Base-by-base conservation (phyloP, 2,797 vertebrate genomes). In the Nothura maculosa region DNA sequence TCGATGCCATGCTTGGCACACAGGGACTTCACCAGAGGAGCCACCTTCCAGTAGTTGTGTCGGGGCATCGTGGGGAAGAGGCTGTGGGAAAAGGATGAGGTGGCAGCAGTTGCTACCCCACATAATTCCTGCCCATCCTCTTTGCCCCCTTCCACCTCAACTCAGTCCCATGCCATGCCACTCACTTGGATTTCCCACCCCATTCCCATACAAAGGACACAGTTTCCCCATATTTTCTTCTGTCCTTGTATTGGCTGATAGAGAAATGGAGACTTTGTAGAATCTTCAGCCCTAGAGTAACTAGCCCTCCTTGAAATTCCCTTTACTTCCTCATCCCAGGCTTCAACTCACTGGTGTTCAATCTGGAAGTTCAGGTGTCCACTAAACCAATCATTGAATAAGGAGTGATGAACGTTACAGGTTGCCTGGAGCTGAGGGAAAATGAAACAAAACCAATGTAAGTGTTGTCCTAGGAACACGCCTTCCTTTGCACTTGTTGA, bases 281-380 rank as follows among this genome's bases (percentile, higher is more conserved):
- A 50, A 58, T 58, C 42, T 58, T 68, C 66, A 92, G 32, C 40
- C 63, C 50, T 14, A 15, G 4, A 15, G 15, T 61, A 63, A 76
- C n/a, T 1, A 40, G 28, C 10, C 8, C n/a, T 74, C 34, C n/a
- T 43, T 57, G 68, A 40, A 85, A 61, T 30, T 28, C 66, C 67
- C 60, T 13, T 54, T 43, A 24, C 16, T 18, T n/a, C 27, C 40
- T 86, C 66, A 45, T 2, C 1, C 42, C 62, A 10, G 6, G 3
- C 12, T 72, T 70, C 73, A n/a, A 97, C 98, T 98, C 85, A 98
- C 98, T 98, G 98, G 95, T 98, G 98, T 87, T 98, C 98, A 0
- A 98, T 98, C 92, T 98, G 98, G 96, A 98, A 98, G 94, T 98
- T 98, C 93, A 98, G 98, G 38, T 98, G 98, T 22, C 98, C 98